Evolutionary conservation across 92 coral and sea anemone genomes (phyloP).

Genomic region (Epizoanthus rinbou): DNA sequence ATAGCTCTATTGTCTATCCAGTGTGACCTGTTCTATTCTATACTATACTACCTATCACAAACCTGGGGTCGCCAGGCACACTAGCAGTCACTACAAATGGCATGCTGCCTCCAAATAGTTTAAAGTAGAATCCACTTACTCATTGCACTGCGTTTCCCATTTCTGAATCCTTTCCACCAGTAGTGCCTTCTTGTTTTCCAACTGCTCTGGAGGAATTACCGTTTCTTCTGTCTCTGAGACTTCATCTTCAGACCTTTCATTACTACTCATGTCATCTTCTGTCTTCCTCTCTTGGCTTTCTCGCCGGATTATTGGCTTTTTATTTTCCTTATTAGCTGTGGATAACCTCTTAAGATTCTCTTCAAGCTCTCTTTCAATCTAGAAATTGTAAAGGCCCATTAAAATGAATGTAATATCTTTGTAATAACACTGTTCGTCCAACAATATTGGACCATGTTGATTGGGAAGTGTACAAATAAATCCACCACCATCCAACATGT

Average conservation of each 20-base stretch:
- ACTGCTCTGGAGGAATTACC: slow-evolving; percentile 32
- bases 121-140: slow-evolving; percentile 52
- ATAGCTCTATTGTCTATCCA: no score
- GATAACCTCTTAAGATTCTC: slow-evolving; percentile 30
- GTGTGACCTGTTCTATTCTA: no score
- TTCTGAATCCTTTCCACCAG: slow-evolving; percentile 63
- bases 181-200: slow-evolving; percentile 62
- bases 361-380: slow-evolving; percentile 90
- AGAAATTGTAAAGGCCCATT: background rate
- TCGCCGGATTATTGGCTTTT: slow-evolving; percentile 17
- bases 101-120: background rate
- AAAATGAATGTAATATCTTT: no score
- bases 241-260: slow-evolving; percentile 45
- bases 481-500: no score
- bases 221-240: slow-evolving; percentile 26
- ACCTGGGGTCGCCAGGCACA: background rate
- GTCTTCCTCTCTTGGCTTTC: slow-evolving; percentile 36
- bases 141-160: slow-evolving; percentile 69
- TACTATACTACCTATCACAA: no score
- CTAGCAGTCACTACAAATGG: background rate
- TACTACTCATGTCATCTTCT: slow-evolving; percentile 23
- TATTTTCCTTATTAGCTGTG: slow-evolving; percentile 17
- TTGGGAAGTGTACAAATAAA: no score
- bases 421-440: no score
- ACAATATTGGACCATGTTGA: no score